phyloP scores from a whole-genome alignment of 2,888 invertebrate species.

The Pyrrhia umbra region DNA sequence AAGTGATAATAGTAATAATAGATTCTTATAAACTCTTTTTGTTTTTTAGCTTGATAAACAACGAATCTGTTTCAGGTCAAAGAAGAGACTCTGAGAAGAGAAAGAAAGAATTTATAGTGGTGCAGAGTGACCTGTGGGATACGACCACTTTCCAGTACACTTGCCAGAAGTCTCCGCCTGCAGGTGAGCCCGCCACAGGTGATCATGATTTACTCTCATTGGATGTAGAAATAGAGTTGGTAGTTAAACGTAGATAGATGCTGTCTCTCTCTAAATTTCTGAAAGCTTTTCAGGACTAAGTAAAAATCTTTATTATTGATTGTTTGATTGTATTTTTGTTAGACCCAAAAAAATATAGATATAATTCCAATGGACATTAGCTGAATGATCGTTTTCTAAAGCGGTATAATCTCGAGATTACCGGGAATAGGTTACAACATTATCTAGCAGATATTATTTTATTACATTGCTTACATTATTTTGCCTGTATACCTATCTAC shows the following conservation, averaged over 20 bases:
- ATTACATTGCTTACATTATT: too few relatives aligned
- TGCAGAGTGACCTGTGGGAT: slow-evolving; percentile 92
- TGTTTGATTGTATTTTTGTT: too few relatives aligned
- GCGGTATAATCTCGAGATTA: too few relatives aligned
- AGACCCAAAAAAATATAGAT: not conserved
- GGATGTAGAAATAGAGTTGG: slow-evolving; percentile 20
- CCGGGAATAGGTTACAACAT: too few relatives aligned
- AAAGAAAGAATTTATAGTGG: slow-evolving; percentile 91
- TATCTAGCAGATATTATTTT: too few relatives aligned
- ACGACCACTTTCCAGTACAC: slow-evolving; percentile 91
- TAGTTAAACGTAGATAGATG: slow-evolving; percentile 15
- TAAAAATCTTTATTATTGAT: not conserved
- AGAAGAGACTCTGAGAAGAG: slow-evolving; percentile 86
- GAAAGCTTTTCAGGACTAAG: too few relatives aligned
- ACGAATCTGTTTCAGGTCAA: slow-evolving; percentile 75
- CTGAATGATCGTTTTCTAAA: too few relatives aligned
- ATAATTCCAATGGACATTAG: too few relatives aligned
- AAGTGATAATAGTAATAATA: too few relatives aligned
- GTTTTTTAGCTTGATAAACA: not conserved
- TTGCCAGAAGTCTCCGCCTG: slow-evolving; percentile 84
- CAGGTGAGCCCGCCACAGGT: slow-evolving; percentile 65
- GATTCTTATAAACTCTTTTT: too few relatives aligned
- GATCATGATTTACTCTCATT: slow-evolving; percentile 42
- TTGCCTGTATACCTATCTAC: too few relatives aligned
- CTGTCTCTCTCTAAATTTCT: not conserved